A percentile compares a stretch with the other conserved stretches of the same genome.
phyloP scores from a whole-genome alignment of 1,140 invertebrate species.

The Mamestra configurata region DNA sequence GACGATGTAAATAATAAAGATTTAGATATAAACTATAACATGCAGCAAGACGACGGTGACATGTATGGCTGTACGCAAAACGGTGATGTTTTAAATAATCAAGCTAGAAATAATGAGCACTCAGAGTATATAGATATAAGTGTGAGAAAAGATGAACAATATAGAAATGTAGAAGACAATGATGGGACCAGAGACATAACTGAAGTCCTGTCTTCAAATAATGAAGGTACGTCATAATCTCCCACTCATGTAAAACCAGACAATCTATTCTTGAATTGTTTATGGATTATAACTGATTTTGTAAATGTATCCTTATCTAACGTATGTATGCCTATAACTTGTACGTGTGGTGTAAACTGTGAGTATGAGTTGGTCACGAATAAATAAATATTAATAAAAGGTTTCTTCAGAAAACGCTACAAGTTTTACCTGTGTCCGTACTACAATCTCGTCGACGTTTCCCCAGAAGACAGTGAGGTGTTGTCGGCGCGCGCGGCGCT shows the following conservation, averaged over 20 bases:
- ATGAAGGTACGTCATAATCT: constrained; percentile 41
- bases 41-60: background rate
- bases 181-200: background rate
- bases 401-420: no score
- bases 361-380: no score
- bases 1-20: background rate
- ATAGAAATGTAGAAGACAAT: background rate
- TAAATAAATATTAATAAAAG: no score
- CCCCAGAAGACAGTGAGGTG: background rate
- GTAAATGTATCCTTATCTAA: no score
- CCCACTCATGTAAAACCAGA: no score
- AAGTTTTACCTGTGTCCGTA: no score
- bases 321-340: no score
- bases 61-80: background rate
- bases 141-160: background rate
- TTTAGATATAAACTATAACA: background rate
- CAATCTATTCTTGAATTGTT: no score
- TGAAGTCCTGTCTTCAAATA: constrained; percentile 47
- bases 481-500: constrained; percentile 61
- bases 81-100: background rate
- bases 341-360: no score
- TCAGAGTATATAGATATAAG: background rate
- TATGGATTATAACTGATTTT: no score
- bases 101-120: background rate
- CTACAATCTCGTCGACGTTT: background rate